Evolutionary conservation across 2,797 vertebrate genomes (phyloP).

Genomic region (Hoplostethus atlanticus): DNA sequence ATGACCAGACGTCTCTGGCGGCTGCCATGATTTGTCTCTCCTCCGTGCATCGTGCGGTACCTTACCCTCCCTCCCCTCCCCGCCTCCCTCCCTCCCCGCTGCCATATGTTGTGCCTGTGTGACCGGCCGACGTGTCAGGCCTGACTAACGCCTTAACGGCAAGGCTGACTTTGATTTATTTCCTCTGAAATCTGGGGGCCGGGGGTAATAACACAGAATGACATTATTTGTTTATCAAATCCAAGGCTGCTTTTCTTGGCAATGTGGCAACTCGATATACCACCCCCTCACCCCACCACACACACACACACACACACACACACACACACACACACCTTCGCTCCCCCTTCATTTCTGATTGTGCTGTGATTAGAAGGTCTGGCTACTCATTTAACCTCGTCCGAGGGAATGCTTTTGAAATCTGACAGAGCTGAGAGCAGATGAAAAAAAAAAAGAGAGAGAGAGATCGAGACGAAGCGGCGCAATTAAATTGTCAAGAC

Average conservation of each 20-base stretch:
- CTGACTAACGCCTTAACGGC: conserved; percentile 83
- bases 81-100: conserved; percentile 57
- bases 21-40: conserved; percentile 80
- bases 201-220: conserved; percentile 91
- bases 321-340: background rate
- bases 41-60: conserved; percentile 51
- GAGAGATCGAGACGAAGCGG: conserved; percentile 64
- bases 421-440: conserved; percentile 52
- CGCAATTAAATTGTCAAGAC: conserved; percentile 77
- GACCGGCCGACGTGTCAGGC: conserved; percentile 76
- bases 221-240: conserved; percentile 97
- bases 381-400: conserved; percentile 80
- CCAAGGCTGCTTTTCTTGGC: conserved; percentile 84
- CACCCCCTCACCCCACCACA: background rate
- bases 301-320: conserved; percentile 6
- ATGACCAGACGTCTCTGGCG: conserved; percentile 78
- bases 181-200: conserved; percentile 92
- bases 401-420: conserved; percentile 63
- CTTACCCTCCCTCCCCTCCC: conserved; percentile 51
- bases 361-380: conserved; percentile 79
- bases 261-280: conserved; percentile 84
- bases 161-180: conserved; percentile 92
- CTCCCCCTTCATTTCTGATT: conserved; percentile 84
- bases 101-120: conserved; percentile 84
- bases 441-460: conserved; percentile 10